phyloP scores from a whole-genome alignment of 2,888 invertebrate genomes.

The Melinaea marsaeus region DNA sequence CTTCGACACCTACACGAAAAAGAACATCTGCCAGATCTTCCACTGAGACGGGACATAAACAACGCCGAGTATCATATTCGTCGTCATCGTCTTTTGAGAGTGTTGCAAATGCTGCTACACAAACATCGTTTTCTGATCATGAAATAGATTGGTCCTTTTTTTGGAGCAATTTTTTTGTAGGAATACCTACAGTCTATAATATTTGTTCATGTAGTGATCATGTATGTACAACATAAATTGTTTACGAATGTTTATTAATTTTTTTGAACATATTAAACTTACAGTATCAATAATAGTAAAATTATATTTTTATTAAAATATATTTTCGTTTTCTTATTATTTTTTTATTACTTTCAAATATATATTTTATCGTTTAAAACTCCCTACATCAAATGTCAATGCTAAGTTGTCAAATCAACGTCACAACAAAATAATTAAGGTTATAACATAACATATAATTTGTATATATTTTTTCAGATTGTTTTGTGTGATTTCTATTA shows the following conservation, averaged over 20 bases:
- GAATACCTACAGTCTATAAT: constrained; percentile 14
- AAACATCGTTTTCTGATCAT: constrained; percentile 16
- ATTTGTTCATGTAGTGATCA: constrained; percentile 14
- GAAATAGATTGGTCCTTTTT: constrained; percentile 7
- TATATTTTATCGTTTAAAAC: neutral
- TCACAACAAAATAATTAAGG: constrained; percentile 1
- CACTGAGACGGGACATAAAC: constrained; percentile 3
- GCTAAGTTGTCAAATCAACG: neutral
- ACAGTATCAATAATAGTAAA: neutral
- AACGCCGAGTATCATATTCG: constrained; percentile 3
- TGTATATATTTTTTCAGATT: neutral
- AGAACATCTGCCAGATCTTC: constrained; percentile 3
- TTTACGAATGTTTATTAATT: constrained; percentile 2
- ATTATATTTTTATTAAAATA: neutral
- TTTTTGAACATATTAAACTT: neutral
- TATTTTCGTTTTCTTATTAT: too few species aligned
- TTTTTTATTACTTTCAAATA: neutral
- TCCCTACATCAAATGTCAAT: neutral
- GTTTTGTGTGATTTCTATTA: neutral
- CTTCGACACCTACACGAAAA: constrained; percentile 13
- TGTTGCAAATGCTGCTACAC: neutral
- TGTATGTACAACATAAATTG: constrained; percentile 1
- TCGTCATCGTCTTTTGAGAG: neutral
- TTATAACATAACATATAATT: neutral
- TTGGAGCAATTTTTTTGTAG: constrained; percentile 17